A percentile compares a stretch with the other conserved stretches of the same genome.
Conservation (phyloP, 2,888 invertebrate species). For the Caenorhabditis doughertyi region DNA sequence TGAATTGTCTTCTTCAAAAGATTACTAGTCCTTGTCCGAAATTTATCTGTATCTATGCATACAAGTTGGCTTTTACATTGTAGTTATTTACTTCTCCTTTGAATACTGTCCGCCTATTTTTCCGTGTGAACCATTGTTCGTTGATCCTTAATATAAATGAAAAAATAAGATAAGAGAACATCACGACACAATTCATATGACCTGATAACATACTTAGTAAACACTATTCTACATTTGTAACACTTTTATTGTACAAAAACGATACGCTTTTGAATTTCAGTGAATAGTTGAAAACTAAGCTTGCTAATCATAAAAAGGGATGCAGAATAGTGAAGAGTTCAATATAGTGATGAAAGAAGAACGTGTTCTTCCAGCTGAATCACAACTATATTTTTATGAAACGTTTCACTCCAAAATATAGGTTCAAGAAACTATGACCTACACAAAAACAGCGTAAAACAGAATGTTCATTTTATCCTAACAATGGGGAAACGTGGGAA, state of each 20-base stretch:
- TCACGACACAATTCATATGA: slow-evolving; percentile 4
- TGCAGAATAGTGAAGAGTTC: too few species aligned
- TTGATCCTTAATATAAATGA: slow-evolving; percentile 6
- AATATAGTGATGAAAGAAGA: too few species aligned
- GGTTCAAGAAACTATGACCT: too few species aligned
- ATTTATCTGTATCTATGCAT: slow-evolving; percentile 14
- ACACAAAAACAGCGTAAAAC: too few species aligned
- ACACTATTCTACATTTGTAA: neutral
- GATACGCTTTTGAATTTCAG: too few species aligned
- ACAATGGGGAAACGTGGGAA: too few species aligned
- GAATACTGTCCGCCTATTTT: neutral
- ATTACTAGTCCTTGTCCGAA: slow-evolving; percentile 36
- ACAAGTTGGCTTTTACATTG: slow-evolving; percentile 21
- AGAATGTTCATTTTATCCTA: too few species aligned
- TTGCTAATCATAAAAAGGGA: too few species aligned
- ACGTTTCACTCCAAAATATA: too few species aligned
- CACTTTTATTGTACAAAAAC: neutral
- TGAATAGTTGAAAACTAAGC: too few species aligned
- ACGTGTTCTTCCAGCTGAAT: too few species aligned
- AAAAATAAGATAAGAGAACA: slow-evolving; percentile 26
- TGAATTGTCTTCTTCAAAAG: slow-evolving; percentile 1
- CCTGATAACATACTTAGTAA: slow-evolving; percentile 10
- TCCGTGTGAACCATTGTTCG: slow-evolving; percentile 29
- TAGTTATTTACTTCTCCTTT: slow-evolving; percentile 11
- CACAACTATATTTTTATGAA: too few species aligned